Percentiles rank a stretch among this genome's conserved stretches.
Evolutionary conservation across 2,888 invertebrate species (phyloP).

Genomic region (Mythimna albipuncta): DNA sequence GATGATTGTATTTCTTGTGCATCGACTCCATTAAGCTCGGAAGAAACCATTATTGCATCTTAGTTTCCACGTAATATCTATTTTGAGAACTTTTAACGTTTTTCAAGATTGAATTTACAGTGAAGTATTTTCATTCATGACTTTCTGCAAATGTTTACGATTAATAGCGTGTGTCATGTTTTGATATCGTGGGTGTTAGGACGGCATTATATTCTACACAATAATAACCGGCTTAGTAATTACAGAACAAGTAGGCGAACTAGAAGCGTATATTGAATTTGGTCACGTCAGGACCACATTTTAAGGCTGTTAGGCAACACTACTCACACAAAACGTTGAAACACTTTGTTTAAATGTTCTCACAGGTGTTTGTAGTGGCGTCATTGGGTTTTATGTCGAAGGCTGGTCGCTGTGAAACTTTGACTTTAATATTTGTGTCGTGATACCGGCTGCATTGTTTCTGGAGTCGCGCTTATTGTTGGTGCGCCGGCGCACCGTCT

Average conservation of each 20-base stretch:
- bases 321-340: constrained; percentile 68
- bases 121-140: constrained; percentile 38
- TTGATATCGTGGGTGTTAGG: constrained; percentile 58
- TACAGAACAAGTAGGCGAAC: constrained; percentile 59
- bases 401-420: constrained; percentile 87
- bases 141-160: constrained; percentile 33
- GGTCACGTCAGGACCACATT: constrained; percentile 65
- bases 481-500: constrained; percentile 71
- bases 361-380: constrained; percentile 86
- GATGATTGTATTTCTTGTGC: constrained; percentile 72
- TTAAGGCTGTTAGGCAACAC: constrained; percentile 68
- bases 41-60: constrained; percentile 54
- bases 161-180: constrained; percentile 36
- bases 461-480: constrained; percentile 81
- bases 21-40: constrained; percentile 61
- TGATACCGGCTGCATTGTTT: constrained; percentile 85
- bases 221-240: constrained; percentile 59
- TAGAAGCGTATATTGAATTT: constrained; percentile 59
- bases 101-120: background rate
- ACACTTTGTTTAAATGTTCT: constrained; percentile 86
- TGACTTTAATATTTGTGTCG: constrained; percentile 85
- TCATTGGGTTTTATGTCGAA: constrained; percentile 87
- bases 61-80: constrained; percentile 42
- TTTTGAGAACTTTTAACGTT: constrained; percentile 28
- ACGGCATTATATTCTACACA: constrained; percentile 30